phyloP scores from a whole-genome alignment of 2,888 invertebrate species.

The Bembecia ichneumoniformis region DNA sequence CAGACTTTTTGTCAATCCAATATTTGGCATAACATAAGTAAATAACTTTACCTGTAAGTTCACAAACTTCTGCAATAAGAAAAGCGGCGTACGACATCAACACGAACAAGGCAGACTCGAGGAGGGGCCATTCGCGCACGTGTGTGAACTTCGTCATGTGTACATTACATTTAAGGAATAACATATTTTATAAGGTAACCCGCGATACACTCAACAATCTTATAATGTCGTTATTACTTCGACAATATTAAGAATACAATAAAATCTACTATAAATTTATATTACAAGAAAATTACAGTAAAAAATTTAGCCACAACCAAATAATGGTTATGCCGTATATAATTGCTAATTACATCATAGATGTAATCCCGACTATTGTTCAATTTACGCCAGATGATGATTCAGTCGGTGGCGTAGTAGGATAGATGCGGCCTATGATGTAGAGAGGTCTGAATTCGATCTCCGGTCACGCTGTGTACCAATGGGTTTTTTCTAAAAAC shows the following conservation, averaged over 20 bases:
- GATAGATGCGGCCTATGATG: no score
- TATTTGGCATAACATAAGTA: no score
- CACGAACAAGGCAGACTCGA: slow-evolving; percentile 97
- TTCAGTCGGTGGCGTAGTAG: no score
- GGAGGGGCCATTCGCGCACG: slow-evolving; percentile 92
- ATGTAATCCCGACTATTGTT: no score
- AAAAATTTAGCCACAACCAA: no score
- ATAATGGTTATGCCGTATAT: no score
- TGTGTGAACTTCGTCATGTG: slow-evolving; percentile 95
- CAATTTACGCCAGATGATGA: no score
- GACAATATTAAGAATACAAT: neutral
- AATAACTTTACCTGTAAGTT: slow-evolving; percentile 84
- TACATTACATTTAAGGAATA: slow-evolving; percentile 31
- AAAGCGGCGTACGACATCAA: slow-evolving; percentile 99
- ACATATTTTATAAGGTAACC: neutral
- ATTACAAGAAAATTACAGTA: neutral
- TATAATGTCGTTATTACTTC: neutral
- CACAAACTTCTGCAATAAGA: slow-evolving; percentile 95
- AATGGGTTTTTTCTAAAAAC: no score
- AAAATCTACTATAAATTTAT: neutral
- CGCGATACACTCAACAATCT: neutral
- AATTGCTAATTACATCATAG: no score
- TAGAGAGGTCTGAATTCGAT: no score
- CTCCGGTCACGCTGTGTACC: no score
- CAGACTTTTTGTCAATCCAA: no score